Evolutionary conservation across 1,140 invertebrate species (phyloP), one percentile per base, ranked within the genome.

Genomic region (Portunus trituberculatus): DNA sequence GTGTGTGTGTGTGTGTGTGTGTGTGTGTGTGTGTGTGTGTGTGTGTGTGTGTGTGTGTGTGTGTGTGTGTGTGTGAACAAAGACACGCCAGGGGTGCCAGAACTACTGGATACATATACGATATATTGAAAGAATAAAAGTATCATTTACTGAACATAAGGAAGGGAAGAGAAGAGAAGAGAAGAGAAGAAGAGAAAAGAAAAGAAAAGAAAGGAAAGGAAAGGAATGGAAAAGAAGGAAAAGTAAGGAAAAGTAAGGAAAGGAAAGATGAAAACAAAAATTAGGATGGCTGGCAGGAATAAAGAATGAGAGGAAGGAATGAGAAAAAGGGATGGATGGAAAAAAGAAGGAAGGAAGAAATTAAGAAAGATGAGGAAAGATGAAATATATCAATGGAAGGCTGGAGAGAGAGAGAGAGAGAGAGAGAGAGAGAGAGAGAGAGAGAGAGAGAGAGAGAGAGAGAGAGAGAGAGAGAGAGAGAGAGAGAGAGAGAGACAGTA

Each of bases 391-490:
- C 2, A 4, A 45, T 16, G 12, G 31, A 39, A 25, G 25, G 25
- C 7, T 20, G 25, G 7, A 89, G 87, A 39, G 28, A 89, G 25
- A 32, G 87, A 29, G 28, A 48, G 90, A 91, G 46, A 67, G 46
- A 59, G 48, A 48, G 46, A 91, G 90, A 91, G 25, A 91, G 86
- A 88, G 90, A 48, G 46, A 48, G 90, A 91, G 46, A 67, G 46
- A 59, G 48, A 48, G 46, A 91, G 90, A 91, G 25, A 91, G 46
- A 48, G 25, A 46, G 89, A 46, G 89, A 91, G 89, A 91, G 89
- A 91, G 87, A 89, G 87, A 89, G 87, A 89, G 87, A 89, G 32
- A 89, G 87, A 39, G 87, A 89, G 83, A 84, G 83, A 84, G n/a
- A 84, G 83, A 84, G 83, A 84, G 83, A 84, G 7, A 88, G 45